Evolutionary conservation across 2,888 invertebrate species (phyloP), one percentile per base, ranked within the genome.

Genomic region (Aquatica leii): DNA sequence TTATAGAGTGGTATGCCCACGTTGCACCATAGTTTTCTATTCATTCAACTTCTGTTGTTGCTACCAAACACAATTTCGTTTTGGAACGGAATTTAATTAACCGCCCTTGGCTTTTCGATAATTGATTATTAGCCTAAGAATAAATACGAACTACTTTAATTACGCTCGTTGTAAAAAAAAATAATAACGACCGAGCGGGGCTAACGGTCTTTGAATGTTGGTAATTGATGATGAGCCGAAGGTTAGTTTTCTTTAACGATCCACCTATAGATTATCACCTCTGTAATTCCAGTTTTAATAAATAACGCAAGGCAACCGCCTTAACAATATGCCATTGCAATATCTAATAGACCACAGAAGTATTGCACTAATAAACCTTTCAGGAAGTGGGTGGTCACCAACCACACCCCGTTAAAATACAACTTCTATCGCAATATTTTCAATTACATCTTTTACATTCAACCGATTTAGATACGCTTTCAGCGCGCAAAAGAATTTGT

Each of bases 331-430:
- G 40, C 31, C 59, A 43, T 50, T 34, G 58, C 58, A 54, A 62
- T 62, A 58, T 62, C 62, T 62, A 62, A 58, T 62, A 62, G 52
- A 57, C 57, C 63, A 63, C 37, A 59, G 63, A 63, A 54, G 31
- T 63, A 69, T 69, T 70, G 68, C 70, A 56, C 63, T 63, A 70
- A 70, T 70, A 70, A 69, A 70, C 65, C 61, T 68, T 65, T 64
- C 55, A 68, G 60, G 62, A 66, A 62, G 70, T 70, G 70, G 70
- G 70, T 70, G 70, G 70, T 64, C 67, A 59, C 51, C 55, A 52
- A 70, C 70, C 70, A 66, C 70, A 70, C 70, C 70, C 68, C 58
- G 55, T 52, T 55, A 46, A 46, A 46, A 46, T 46, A 46, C 18
- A 46, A 24, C 24, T 24, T 24, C 46, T 18, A n/a, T 46, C 46